phyloP scores from a whole-genome alignment of 2,797 vertebrate species.

The Gymnopithys bicolor region DNA sequence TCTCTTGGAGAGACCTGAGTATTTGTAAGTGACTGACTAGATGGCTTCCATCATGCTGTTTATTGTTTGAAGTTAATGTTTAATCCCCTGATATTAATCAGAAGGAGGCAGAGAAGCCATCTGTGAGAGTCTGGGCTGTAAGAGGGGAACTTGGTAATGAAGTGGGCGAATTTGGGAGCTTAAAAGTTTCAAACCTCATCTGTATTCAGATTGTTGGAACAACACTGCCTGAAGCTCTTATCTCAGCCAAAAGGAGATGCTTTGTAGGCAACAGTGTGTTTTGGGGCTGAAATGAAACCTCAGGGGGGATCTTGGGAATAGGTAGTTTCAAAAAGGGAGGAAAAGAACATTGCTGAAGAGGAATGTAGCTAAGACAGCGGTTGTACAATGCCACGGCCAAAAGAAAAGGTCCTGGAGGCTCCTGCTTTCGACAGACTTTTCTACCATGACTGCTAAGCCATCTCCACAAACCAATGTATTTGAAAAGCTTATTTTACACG shows the following conservation, averaged over 20 bases:
- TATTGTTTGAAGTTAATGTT: neutral
- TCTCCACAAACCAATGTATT: neutral
- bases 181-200: neutral
- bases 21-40: neutral
- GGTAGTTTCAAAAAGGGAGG: neutral
- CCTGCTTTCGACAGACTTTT: neutral
- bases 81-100: neutral
- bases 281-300: neutral
- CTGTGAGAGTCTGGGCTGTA: neutral
- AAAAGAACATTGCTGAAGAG: neutral
- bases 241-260: neutral
- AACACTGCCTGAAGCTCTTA: neutral
- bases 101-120: neutral
- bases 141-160: neutral
- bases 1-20: neutral
- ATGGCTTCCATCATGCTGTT: neutral
- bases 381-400: neutral
- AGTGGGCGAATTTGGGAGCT: neutral
- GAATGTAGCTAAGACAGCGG: neutral
- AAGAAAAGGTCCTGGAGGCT: neutral
- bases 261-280: neutral
- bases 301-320: neutral
- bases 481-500: neutral
- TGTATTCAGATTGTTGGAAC: neutral
- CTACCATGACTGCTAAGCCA: neutral